Conservation (phyloP, 2,113 vertebrate genomes). For the Stegostoma tigrinum region DNA sequence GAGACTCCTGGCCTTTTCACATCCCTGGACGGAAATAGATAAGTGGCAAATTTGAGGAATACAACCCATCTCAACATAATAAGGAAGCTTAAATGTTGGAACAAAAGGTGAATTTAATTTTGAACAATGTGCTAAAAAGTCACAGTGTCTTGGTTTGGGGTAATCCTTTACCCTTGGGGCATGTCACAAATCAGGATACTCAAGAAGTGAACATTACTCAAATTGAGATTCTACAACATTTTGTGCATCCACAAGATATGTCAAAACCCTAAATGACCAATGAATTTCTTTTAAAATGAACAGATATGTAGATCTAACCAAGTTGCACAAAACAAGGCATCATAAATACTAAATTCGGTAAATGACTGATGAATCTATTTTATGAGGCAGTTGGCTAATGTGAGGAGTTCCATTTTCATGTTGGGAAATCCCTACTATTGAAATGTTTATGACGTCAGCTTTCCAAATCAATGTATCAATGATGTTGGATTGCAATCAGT, state of each 20-base stretch:
- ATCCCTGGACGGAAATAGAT: not conserved
- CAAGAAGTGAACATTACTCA: not conserved
- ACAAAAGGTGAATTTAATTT: not conserved
- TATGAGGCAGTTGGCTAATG: not conserved
- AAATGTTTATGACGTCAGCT: not conserved
- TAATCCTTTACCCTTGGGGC: not conserved
- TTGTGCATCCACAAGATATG: not conserved
- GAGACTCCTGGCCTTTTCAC: not conserved
- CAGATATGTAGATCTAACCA: not conserved
- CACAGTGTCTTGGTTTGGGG: not conserved
- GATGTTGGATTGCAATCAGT: not conserved
- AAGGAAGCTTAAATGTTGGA: not conserved
- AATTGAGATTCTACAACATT: not conserved
- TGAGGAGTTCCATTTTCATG: not conserved
- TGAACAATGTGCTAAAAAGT: not conserved
- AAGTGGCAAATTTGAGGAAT: not conserved
- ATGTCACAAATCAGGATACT: not conserved
- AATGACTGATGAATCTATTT: not conserved
- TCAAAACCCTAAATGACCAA: not conserved
- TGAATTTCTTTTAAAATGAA: not conserved
- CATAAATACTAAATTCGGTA: not conserved
- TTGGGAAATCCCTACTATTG: not conserved
- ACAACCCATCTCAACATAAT: not conserved
- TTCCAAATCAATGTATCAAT: not conserved
- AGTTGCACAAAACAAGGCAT: not conserved